Percentiles rank a stretch among this genome's conserved stretches.
Evolutionary conservation across 1,140 invertebrate species (phyloP).

Genomic region (Chrysomallon squamiferum): DNA sequence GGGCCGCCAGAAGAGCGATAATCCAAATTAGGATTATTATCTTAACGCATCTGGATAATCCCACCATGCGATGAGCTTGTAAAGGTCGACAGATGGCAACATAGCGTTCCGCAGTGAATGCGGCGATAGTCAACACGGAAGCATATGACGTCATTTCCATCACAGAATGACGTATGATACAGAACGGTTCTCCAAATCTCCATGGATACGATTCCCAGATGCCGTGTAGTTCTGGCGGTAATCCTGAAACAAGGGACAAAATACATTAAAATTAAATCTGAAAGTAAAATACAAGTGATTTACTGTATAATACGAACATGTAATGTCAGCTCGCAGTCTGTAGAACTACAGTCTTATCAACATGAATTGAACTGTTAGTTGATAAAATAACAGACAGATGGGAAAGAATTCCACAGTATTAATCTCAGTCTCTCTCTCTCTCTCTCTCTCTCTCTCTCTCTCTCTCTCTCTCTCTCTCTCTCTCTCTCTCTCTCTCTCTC

Average conservation of each 20-base stretch:
- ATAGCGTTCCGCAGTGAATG: conserved; percentile 93
- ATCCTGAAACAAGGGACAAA: conserved; percentile 64
- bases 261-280: not conserved
- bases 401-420: too few relatives aligned
- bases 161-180: conserved; percentile 80
- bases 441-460: too few relatives aligned
- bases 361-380: too few relatives aligned
- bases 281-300: not conserved
- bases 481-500: too few relatives aligned
- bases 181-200: conserved; percentile 84
- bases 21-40: conserved; percentile 84
- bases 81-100: conserved; percentile 93
- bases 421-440: too few relatives aligned
- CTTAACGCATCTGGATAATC: conserved; percentile 76
- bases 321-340: too few relatives aligned
- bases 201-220: conserved; percentile 89
- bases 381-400: too few relatives aligned
- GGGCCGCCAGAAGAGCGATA: conserved; percentile 76
- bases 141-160: conserved; percentile 92
- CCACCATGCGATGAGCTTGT: conserved; percentile 83
- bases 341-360: too few relatives aligned
- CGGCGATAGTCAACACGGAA: conserved; percentile 88
- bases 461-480: too few relatives aligned
- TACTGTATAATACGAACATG: too few relatives aligned
- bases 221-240: conserved; percentile 84